These are phyloP conservation scores for Salvelinus namaycush DNA, from an alignment of 2,113 vertebrate species.

Conservation along the genomic window DNA sequence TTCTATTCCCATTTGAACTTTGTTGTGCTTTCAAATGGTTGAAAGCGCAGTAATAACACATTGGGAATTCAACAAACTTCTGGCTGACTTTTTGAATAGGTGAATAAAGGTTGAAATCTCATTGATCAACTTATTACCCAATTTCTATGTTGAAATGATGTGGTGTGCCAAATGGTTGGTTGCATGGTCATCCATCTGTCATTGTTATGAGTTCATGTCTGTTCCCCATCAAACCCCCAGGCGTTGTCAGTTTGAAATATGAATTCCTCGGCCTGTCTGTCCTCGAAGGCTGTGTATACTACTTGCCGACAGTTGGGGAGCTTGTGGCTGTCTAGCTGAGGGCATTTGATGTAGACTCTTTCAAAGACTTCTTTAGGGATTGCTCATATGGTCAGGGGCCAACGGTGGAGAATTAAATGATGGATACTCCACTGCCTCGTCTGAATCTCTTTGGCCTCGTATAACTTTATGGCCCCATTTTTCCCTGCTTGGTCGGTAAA, in stretches of 20 bases:
- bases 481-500: slow-evolving; percentile 44
- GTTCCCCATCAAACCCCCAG: slow-evolving; percentile 55
- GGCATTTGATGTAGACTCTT: slow-evolving; percentile 57
- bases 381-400: slow-evolving; percentile 32
- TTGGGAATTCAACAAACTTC: too few species aligned
- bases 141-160: too few species aligned
- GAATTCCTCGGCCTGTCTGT: slow-evolving; percentile 48
- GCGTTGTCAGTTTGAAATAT: slow-evolving; percentile 64
- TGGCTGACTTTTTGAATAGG: too few species aligned
- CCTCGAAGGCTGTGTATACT: slow-evolving; percentile 52
- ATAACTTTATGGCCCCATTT: slow-evolving; percentile 52
- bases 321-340: slow-evolving; percentile 35
- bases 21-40: too few species aligned
- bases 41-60: too few species aligned
- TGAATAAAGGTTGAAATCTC: too few species aligned
- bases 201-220: slow-evolving; percentile 39
- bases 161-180: too few species aligned
- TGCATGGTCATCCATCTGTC: slow-evolving; percentile 54
- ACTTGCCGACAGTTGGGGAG: slow-evolving; percentile 50
- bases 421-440: slow-evolving; percentile 41
- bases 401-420: slow-evolving; percentile 50
- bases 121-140: too few species aligned
- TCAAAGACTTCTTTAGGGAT: slow-evolving; percentile 40
- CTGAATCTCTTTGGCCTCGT: slow-evolving; percentile 48
- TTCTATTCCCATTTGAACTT: too few species aligned